phyloP scores from a whole-genome alignment of 1,140 invertebrate species.

The Micrasema minimum region DNA sequence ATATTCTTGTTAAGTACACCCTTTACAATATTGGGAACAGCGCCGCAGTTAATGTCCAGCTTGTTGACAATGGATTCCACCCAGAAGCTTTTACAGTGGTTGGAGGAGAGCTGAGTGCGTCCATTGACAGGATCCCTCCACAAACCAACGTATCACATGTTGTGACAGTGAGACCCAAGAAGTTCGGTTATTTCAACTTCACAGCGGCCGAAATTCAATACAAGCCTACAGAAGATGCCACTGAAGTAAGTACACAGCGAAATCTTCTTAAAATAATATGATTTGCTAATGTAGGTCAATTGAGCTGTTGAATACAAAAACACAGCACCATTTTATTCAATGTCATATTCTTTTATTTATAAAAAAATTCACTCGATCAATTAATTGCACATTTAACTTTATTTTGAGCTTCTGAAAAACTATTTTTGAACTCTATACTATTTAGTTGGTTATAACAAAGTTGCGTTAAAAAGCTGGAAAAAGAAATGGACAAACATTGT shows the following conservation, averaged over 20 bases:
- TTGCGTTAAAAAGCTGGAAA: no score
- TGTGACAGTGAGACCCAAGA: slow-evolving; percentile 89
- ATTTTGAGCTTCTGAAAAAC: no score
- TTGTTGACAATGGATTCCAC: slow-evolving; percentile 91
- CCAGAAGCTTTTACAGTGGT: slow-evolving; percentile 88
- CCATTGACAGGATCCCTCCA: slow-evolving; percentile 90
- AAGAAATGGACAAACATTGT: no score
- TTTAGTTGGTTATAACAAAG: no score
- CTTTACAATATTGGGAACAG: slow-evolving; percentile 87
- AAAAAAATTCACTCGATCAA: no score
- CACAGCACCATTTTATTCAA: no score
- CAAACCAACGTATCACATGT: slow-evolving; percentile 94
- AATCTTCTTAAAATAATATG: slow-evolving; percentile 10
- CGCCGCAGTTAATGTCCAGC: slow-evolving; percentile 87
- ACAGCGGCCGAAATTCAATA: slow-evolving; percentile 94
- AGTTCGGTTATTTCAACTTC: slow-evolving; percentile 96
- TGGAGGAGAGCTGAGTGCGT: slow-evolving; percentile 84
- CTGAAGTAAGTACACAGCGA: slow-evolving; percentile 67
- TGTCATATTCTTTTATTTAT: no score
- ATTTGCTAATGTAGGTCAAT: slow-evolving; percentile 17
- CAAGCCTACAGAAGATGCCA: slow-evolving; percentile 80
- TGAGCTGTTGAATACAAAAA: no score
- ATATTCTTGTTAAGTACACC: slow-evolving; percentile 93
- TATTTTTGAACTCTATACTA: no score
- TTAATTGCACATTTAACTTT: no score